Conservation (phyloP, 2,113 vertebrate species). For the Bombycilla garrulus region DNA sequence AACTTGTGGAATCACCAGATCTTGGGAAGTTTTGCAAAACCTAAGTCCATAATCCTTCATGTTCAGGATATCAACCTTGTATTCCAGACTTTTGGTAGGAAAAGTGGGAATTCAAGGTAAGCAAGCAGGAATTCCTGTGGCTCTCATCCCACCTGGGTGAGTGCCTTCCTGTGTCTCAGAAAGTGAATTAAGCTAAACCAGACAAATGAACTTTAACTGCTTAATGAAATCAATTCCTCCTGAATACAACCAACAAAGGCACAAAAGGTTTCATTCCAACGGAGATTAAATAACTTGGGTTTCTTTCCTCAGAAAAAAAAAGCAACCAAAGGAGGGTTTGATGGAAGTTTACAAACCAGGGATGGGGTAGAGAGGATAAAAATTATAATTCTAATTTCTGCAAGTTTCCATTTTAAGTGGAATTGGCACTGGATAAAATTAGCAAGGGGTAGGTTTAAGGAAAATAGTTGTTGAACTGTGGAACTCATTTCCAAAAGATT, state of each 20-base stretch:
- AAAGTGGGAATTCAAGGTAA: neutral
- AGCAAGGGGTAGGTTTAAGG: neutral
- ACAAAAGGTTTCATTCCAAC: neutral
- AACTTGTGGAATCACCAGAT: rapidly evolving
- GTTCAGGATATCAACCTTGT: neutral
- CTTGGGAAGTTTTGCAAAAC: neutral
- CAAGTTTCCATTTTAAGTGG: neutral
- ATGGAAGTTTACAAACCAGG: neutral
- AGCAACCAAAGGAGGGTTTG: neutral
- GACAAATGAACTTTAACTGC: neutral
- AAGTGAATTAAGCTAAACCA: neutral
- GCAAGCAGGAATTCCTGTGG: neutral
- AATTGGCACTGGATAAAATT: neutral
- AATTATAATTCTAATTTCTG: neutral
- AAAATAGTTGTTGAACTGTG: neutral
- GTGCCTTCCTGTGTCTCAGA: neutral
- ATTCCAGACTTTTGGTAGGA: neutral
- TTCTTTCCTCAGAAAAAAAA: neutral
- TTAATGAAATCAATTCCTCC: neutral
- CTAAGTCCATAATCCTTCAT: too few relatives aligned
- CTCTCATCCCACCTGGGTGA: neutral
- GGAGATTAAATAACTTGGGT: neutral
- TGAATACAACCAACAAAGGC: neutral
- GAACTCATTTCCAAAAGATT: neutral
- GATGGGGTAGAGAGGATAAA: neutral